phyloP scores from a whole-genome alignment of 2,113 vertebrate genomes.

The Tyrannus savana region DNA sequence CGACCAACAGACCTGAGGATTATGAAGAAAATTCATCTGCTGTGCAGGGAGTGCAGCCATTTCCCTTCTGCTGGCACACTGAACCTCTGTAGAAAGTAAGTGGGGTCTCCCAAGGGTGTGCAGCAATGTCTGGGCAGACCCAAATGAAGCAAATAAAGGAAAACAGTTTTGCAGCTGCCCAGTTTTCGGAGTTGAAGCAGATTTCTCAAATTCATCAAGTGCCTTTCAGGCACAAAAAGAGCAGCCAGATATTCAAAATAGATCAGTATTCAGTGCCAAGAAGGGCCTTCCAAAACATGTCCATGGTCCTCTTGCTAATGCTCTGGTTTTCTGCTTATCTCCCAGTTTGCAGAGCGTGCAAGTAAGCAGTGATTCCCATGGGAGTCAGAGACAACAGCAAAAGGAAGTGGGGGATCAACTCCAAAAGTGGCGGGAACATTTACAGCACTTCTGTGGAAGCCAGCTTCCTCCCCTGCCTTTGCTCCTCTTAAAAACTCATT shows the following conservation, averaged over 20 bases:
- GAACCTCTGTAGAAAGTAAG: background rate
- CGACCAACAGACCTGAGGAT: background rate
- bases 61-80: background rate
- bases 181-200: background rate
- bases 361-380: background rate
- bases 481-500: background rate
- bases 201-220: background rate
- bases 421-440: background rate
- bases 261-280: background rate
- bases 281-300: background rate
- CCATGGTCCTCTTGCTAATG: background rate
- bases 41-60: background rate
- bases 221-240: background rate
- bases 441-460: background rate
- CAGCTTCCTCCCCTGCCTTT: background rate
- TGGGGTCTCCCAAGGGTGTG: background rate
- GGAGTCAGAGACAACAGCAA: background rate
- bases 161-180: background rate
- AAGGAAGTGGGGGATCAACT: accelerated
- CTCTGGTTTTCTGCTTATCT: background rate
- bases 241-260: background rate
- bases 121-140: background rate
- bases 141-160: background rate
- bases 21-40: background rate
- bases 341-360: background rate